phyloP scores from a whole-genome alignment of 1,140 invertebrate species.

The Zophobas morio region DNA sequence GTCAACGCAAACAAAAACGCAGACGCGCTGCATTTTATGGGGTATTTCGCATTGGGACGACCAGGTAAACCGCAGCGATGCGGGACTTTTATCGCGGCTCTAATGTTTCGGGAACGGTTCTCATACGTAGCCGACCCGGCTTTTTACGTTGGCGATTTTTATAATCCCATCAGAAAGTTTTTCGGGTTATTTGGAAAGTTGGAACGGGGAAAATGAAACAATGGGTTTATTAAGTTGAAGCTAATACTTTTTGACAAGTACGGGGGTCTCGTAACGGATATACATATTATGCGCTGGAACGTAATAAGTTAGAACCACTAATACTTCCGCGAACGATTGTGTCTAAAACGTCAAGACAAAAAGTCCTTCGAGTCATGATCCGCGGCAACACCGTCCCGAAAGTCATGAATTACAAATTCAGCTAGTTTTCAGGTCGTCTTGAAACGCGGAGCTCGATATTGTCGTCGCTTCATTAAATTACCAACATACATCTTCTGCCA shows the following conservation, averaged over 20 bases:
- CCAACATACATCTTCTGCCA: neutral
- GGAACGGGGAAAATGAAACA: neutral
- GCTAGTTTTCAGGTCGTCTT: neutral
- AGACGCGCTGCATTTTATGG: conserved; percentile 8
- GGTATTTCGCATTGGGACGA: conserved; percentile 8
- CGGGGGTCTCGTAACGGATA: too few relatives aligned
- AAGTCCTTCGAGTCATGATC: too few relatives aligned
- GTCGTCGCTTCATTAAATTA: neutral
- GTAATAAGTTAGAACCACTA: too few relatives aligned
- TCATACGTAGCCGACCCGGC: neutral
- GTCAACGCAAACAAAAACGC: conserved; percentile 11
- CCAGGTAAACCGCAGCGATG: conserved; percentile 12
- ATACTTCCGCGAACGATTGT: too few relatives aligned
- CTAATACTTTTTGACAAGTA: neutral
- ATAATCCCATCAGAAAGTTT: neutral
- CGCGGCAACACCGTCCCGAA: too few relatives aligned
- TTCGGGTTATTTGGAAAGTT: neutral
- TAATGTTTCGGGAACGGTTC: neutral
- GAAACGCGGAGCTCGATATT: neutral
- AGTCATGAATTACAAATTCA: too few relatives aligned
- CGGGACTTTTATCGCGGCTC: conserved; percentile 6
- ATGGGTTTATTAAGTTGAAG: neutral
- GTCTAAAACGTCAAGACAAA: too few relatives aligned
- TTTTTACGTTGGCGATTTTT: conserved; percentile 1
- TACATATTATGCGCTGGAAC: too few relatives aligned